phyloP scores from a whole-genome alignment of 2,113 vertebrate genomes.

The Boleophthalmus pectinirostris region DNA sequence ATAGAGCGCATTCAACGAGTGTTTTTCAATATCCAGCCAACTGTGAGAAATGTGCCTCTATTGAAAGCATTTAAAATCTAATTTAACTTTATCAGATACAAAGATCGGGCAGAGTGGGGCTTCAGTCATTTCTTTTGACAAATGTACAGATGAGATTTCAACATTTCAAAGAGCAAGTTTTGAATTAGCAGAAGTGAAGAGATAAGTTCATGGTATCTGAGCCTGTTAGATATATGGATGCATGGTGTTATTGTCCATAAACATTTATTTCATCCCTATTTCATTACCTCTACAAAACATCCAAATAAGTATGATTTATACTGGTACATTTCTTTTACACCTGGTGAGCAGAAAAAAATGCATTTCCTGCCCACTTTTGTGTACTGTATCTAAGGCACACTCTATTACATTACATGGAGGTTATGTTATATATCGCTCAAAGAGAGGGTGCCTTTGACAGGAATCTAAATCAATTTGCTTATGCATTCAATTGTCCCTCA shows the following conservation, averaged over 20 bases:
- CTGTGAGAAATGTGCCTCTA: constrained; percentile 28
- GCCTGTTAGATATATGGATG: background rate
- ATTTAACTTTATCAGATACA: constrained; percentile 26
- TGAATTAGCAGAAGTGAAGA: constrained; percentile 2
- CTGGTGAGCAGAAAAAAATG: background rate
- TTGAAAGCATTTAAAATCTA: constrained; percentile 10
- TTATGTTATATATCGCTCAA: constrained; percentile 28
- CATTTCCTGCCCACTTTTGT: background rate
- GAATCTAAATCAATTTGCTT: constrained; percentile 43
- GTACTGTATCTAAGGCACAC: constrained; percentile 2
- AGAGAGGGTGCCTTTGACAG: constrained; percentile 10
- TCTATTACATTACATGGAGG: constrained; percentile 20
- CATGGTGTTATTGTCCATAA: background rate
- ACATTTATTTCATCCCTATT: background rate
- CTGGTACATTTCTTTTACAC: background rate
- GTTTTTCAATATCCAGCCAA: background rate
- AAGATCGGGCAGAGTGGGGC: constrained; percentile 11
- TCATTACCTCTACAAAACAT: background rate
- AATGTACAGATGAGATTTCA: constrained; percentile 45
- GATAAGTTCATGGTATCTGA: background rate
- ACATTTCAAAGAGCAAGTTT: constrained; percentile 23
- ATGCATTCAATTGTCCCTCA: constrained; percentile 36
- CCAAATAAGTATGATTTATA: constrained; percentile 26
- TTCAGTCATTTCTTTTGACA: constrained; percentile 36
- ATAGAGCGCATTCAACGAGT: background rate